Percentiles rank a stretch among this genome's conserved stretches.
Evolutionary conservation across 92 coral and sea anemone species (phyloP).

Genomic region (Siderastrea siderea): DNA sequence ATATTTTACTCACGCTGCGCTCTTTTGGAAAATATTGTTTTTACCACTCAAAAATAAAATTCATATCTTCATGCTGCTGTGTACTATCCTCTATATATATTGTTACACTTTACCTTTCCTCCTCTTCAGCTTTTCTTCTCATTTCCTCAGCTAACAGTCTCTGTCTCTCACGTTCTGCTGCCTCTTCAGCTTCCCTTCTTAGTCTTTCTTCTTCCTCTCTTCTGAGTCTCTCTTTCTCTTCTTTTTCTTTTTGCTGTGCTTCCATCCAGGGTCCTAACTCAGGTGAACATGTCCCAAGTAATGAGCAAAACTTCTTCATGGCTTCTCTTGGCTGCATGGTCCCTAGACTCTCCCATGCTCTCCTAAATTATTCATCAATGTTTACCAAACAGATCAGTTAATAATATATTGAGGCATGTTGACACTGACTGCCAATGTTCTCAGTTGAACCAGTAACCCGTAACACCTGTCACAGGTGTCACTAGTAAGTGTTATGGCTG

Average conservation of each 20-base stretch:
- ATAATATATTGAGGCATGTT: background rate
- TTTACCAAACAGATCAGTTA: background rate
- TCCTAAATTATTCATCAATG: constrained; percentile 46
- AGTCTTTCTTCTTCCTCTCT: constrained; percentile 88
- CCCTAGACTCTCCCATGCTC: constrained; percentile 98
- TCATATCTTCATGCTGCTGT: too few relatives aligned
- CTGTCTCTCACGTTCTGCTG: constrained; percentile 91
- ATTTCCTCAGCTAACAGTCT: constrained; percentile 83
- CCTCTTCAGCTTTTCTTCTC: constrained; percentile 82
- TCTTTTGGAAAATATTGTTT: too few relatives aligned
- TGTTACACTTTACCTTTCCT: constrained; percentile 69
- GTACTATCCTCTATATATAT: too few relatives aligned
- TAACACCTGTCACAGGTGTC: too few relatives aligned
- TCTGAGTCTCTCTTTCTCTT: constrained; percentile 83
- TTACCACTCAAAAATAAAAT: too few relatives aligned
- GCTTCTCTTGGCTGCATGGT: constrained; percentile 92
- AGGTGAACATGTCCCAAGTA: constrained; percentile 91
- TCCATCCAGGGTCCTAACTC: constrained; percentile 97
- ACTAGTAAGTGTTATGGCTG: too few relatives aligned
- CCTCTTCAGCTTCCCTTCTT: constrained; percentile 82
- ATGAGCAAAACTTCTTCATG: constrained; percentile 94
- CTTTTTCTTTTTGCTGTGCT: constrained; percentile 92
- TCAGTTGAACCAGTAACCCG: too few relatives aligned
- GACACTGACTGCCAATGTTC: too few relatives aligned
- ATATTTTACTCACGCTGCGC: too few relatives aligned